These are phyloP conservation scores for Cardinalis cardinalis DNA, from an alignment of 2,113 vertebrate species.

Conservation along the genomic window DNA sequence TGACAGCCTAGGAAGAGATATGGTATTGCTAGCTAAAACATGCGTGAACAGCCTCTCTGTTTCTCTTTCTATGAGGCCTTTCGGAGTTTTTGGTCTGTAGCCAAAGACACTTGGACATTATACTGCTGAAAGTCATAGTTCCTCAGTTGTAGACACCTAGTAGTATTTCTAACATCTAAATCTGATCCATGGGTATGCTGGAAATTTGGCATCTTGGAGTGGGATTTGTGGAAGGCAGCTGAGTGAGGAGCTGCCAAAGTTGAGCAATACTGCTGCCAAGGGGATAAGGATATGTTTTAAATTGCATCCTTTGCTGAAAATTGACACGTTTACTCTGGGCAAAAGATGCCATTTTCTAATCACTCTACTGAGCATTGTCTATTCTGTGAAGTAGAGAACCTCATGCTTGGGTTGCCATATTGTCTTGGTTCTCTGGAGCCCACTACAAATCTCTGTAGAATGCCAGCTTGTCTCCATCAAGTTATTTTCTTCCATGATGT, in stretches of 20 bases:
- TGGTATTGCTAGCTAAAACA: background rate
- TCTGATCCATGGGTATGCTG: background rate
- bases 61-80: background rate
- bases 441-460: background rate
- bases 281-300: background rate
- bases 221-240: background rate
- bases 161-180: slow-evolving; percentile 6
- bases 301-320: background rate
- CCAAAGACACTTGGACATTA: background rate
- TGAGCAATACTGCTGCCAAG: background rate
- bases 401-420: background rate
- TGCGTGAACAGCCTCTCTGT: background rate
- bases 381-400: background rate
- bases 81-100: background rate
- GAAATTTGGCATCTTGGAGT: background rate
- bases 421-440: background rate
- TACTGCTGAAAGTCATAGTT: background rate
- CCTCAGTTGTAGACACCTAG: background rate
- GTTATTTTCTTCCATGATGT: background rate
- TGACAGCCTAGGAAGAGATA: background rate
- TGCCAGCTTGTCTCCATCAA: background rate
- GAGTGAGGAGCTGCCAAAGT: background rate
- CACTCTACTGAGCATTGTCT: background rate
- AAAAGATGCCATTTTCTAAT: background rate
- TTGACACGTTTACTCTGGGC: background rate